Evolutionary conservation across 2,888 invertebrate species (phyloP).

Genomic region (Pyrrhosoma nymphula): DNA sequence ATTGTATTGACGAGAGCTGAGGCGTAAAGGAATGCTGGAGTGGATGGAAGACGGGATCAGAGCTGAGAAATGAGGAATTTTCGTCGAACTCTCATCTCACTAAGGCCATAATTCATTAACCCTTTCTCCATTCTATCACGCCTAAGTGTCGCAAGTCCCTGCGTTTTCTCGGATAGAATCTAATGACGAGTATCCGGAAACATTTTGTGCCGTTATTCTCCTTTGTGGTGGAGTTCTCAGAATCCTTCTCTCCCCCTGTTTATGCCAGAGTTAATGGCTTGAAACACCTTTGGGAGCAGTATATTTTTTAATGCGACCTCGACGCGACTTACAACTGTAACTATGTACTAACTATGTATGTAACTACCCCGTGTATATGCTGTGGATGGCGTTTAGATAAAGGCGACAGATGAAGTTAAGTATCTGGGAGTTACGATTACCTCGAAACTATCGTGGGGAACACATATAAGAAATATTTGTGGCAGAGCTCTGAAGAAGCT

Average conservation of each 20-base stretch:
- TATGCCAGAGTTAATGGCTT: neutral
- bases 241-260: neutral
- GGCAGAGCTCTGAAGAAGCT: no score
- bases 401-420: no score
- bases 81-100: neutral
- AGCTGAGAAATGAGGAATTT: neutral
- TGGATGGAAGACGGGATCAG: neutral
- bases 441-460: no score
- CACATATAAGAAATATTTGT: no score
- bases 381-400: no score
- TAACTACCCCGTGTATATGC: no score
- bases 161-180: neutral
- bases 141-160: neutral
- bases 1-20: neutral
- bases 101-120: neutral
- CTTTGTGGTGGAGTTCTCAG: neutral
- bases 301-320: no score
- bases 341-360: no score
- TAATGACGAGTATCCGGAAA: neutral
- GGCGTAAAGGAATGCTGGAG: neutral
- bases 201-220: neutral
- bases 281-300: no score
- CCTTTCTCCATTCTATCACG: neutral
- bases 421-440: no score
- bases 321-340: no score